A percentile compares a stretch with the other conserved stretches of the same genome.
phyloP scores from a whole-genome alignment of 2,888 invertebrate genomes.

The Drosophila falleni region DNA sequence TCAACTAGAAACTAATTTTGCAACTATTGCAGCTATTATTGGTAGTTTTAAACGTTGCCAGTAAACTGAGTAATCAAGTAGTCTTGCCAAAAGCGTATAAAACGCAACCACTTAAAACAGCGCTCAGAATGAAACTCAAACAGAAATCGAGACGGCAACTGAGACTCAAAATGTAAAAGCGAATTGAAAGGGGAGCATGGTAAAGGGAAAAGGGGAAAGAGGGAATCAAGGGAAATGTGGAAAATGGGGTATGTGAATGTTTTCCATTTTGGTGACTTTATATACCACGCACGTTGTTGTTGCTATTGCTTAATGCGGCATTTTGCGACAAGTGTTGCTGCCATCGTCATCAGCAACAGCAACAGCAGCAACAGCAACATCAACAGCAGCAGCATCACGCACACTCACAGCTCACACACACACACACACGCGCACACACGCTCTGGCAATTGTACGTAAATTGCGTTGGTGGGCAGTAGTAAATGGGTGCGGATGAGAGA shows the following conservation, averaged over 20 bases:
- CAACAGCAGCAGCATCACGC: conserved; percentile 58
- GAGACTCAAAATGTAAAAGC: conserved; percentile 17
- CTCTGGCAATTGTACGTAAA: conserved; percentile 71
- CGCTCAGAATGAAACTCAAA: conserved; percentile 13
- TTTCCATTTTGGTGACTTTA: conserved; percentile 64
- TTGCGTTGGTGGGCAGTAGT: conserved; percentile 55
- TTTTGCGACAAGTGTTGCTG: conserved; percentile 77
- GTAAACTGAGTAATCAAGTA: conserved; percentile 14
- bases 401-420: conserved; percentile 39
- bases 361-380: conserved; percentile 42
- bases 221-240: conserved; percentile 3
- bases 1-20: conserved; percentile 17
- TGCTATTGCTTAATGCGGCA: conserved; percentile 71
- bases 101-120: conserved; percentile 32
- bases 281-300: conserved; percentile 73
- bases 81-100: conserved; percentile 4
- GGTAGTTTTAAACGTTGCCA: conserved; percentile 12
- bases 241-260: conserved; percentile 13
- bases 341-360: conserved; percentile 61
- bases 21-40: conserved; percentile 11
- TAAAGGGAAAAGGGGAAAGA: background rate
- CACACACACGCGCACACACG: conserved; percentile 22
- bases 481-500: background rate
- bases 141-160: conserved; percentile 23
- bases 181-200: conserved; percentile 2